phyloP scores from a whole-genome alignment of 2,113 vertebrate species.

The Anthoscopus minutus region DNA sequence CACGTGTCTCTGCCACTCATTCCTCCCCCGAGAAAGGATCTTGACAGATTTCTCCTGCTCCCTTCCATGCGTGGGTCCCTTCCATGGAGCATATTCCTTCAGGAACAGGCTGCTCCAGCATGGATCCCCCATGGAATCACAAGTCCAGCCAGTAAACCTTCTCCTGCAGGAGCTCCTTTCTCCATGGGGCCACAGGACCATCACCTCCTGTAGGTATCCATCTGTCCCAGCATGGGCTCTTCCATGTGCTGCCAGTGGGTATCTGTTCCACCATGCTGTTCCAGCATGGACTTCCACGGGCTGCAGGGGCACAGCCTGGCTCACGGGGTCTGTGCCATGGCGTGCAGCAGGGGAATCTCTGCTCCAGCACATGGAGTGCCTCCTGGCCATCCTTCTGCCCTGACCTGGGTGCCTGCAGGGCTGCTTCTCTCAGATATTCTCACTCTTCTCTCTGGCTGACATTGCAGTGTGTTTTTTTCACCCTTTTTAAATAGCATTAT shows the following conservation, averaged over 20 bases:
- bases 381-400: not conserved
- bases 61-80: fast-evolving
- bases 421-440: not conserved
- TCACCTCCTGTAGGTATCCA: not conserved
- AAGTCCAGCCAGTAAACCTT: not conserved
- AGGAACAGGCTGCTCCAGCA: not conserved
- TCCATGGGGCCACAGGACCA: not conserved
- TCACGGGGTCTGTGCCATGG: not conserved
- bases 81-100: not conserved
- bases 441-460: not conserved
- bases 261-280: not conserved
- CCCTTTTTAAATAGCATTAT: not conserved
- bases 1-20: not conserved
- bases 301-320: not conserved
- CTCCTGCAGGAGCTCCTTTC: not conserved
- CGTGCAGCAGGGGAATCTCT: not conserved
- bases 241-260: not conserved
- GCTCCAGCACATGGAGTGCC: not conserved
- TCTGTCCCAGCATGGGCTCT: fast-evolving
- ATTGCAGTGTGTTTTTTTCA: not conserved
- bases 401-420: too few species aligned
- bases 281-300: not conserved
- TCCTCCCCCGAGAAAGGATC: not conserved
- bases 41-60: not conserved
- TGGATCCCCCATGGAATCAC: too few species aligned